A percentile compares a stretch with the other conserved stretches of the same genome.
Conservation (phyloP, 2,797 vertebrate species). For the Lacerta bilineata region DNA sequence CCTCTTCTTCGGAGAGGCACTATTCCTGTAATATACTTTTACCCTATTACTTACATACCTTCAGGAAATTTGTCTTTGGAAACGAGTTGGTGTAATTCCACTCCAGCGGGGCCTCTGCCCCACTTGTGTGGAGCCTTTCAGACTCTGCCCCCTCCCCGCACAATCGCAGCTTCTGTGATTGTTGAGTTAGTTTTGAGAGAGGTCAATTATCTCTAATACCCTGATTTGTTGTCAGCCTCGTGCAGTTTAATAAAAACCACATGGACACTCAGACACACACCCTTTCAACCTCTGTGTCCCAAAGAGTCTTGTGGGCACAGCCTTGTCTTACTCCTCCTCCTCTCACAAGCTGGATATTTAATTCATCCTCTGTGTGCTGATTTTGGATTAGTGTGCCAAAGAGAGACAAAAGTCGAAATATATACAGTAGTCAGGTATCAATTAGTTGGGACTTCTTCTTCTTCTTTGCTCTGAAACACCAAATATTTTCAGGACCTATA, state of each 20-base stretch:
- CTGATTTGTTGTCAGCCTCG: slow-evolving; percentile 91
- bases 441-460: not conserved
- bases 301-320: slow-evolving; percentile 40
- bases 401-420: slow-evolving; percentile 41
- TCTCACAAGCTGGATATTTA: slow-evolving; percentile 45
- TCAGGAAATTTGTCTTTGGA: slow-evolving; percentile 46
- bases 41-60: slow-evolving; percentile 46
- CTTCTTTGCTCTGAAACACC: not conserved
- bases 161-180: slow-evolving; percentile 90
- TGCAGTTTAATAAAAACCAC: slow-evolving; percentile 90
- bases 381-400: not conserved
- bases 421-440: not conserved
- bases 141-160: slow-evolving; percentile 77
- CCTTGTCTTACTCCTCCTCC: slow-evolving; percentile 52
- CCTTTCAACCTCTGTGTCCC: slow-evolving; percentile 64
- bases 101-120: slow-evolving; percentile 77
- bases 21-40: slow-evolving; percentile 35
- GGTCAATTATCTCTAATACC: slow-evolving; percentile 97
- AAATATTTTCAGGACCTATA: not conserved
- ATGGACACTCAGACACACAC: slow-evolving; percentile 74
- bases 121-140: slow-evolving; percentile 79
- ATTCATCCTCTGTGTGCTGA: slow-evolving; percentile 40
- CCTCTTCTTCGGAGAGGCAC: slow-evolving; percentile 8
- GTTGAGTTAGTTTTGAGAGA: slow-evolving; percentile 89
- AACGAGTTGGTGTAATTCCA: slow-evolving; percentile 16